Base-by-base conservation (phyloP, 2,888 invertebrate genomes). In the Yponomeuta cagnagella region DNA sequence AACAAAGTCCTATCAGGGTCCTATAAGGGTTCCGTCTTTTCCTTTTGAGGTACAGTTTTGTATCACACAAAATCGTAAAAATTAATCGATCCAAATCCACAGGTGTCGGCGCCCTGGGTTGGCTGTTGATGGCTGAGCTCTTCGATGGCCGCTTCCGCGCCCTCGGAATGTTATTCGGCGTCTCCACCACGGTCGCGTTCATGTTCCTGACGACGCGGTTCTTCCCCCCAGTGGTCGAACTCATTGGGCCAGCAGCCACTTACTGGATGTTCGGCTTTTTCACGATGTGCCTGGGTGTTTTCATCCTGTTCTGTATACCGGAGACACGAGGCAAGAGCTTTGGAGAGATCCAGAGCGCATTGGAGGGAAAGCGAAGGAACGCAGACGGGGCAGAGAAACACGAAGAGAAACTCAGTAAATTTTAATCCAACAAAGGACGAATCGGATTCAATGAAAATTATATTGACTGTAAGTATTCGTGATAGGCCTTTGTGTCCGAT, bases 301-400 rank as follows among this genome's bases (percentile, higher is more conserved):
- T 77, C 37, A 72, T 77, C 10, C 31, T 71, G 1, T 68, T 76
- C n/a, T 76, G 72, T 31, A 69, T 78, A 15, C 79, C 78, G 2
- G 79, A 79, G 70, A 79, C 79, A 1, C 77, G 76, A 31, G 77
- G 77, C 1, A 77, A 76, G 68, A 72, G 73, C 30, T 77, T 79
- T 70, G 71, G 43, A 4, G 77, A 78, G 67, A 79, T 78, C 43
- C 79, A 78, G 71, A 63, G 63, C n/a, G 69, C 69, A 37, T 71
- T 78, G 68, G 69, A 69, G 23, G 30, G 43, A 4, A 63, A 70
- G 15, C 31, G 58, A 33, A 58, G 43, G 43, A 3, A 43, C 43
- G 1, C 43, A 43, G 43, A 43, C 43, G 43, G 8, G 43, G 6
- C 43, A 5, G 43, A 43, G 8, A 43, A 8, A 8, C 2, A 43